Base-by-base conservation (phyloP, 2,797 vertebrate species). In the Chaunax sp. region DNA sequence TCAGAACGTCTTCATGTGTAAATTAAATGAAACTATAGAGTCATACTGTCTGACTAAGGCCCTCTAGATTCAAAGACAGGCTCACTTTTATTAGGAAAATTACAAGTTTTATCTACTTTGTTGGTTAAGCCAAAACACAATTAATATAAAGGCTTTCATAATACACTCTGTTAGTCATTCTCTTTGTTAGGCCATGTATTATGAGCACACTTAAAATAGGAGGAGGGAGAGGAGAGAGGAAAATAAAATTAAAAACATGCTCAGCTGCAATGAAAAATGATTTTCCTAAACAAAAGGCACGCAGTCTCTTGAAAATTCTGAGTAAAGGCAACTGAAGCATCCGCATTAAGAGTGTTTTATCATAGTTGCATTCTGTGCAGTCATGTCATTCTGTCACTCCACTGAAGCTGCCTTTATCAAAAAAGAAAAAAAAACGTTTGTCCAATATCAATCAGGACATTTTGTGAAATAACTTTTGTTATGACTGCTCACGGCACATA, bases 401-500 rank as follows among this genome's bases (percentile, higher is more conserved):
- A 23, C 49, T 67, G 37, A 82, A 81, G 82, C 67, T 76, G 86
- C 79, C 70, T 85, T 76, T 25, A 75, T 52, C 43, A 44, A 62
- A 53, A 75, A 56, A 67, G 37, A 35, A 44, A 62, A 53, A 75
- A 56, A 67, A 40, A 35, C 33, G 60, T 83, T 78, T 86, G 71
- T 81, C 80, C 79, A 77, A 88, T 79, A 89, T 87, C 87, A 86
- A 80, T 87, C 83, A 82, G 77, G 75, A 83, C 69, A 56, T 10
- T 77, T 67, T 65, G 33, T 79, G 77, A 89, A 77, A 74, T 59
- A 63, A 67, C 69, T 62, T 78, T 64, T 77, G 61, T 81, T 81
- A 55, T 65, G 62, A 69, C 68, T 85, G 74, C 56, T 82, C 67
- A 65, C 64, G 8, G 72, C 75, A 41, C 72, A 89, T 52, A 44